A percentile compares a stretch with the other conserved stretches of the same genome.
Evolutionary conservation across 2,113 vertebrate genomes (phyloP).

Genomic region (Ochotona curzoniae): DNA sequence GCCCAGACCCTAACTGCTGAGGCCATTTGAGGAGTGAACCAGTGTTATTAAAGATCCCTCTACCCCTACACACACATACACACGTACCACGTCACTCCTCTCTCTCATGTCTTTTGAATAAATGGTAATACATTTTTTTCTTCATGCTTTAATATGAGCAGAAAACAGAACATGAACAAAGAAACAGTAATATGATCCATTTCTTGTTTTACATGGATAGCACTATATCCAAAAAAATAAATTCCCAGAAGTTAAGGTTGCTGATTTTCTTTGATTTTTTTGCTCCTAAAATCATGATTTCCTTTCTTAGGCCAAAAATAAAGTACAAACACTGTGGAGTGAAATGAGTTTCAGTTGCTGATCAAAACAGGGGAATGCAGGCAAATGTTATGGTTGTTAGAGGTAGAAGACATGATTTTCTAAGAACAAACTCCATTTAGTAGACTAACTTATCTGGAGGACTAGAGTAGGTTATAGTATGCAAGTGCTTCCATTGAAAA

Average conservation of each 20-base stretch:
- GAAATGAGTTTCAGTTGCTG: background rate
- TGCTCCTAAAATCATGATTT: background rate
- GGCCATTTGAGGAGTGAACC: too few species aligned
- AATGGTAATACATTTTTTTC: too few species aligned
- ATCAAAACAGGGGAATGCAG: background rate
- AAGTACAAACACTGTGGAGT: background rate
- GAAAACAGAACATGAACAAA: background rate
- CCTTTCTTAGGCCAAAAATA: background rate
- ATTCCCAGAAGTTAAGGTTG: background rate
- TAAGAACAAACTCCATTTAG: constrained; percentile 12
- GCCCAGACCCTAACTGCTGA: too few species aligned
- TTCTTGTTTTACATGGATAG: background rate
- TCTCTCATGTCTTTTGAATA: too few species aligned
- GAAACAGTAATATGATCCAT: background rate
- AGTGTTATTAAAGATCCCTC: too few species aligned
- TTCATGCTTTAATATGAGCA: too few species aligned
- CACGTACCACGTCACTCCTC: too few species aligned
- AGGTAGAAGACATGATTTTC: background rate
- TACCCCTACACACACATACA: too few species aligned
- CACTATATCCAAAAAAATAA: background rate
- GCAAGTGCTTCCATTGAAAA: background rate
- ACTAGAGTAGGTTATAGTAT: background rate
- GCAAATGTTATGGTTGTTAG: background rate
- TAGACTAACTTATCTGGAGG: background rate
- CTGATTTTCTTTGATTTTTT: background rate